Evolutionary conservation across 2,113 vertebrate genomes (phyloP).

Genomic region (Henicopernis longicauda): DNA sequence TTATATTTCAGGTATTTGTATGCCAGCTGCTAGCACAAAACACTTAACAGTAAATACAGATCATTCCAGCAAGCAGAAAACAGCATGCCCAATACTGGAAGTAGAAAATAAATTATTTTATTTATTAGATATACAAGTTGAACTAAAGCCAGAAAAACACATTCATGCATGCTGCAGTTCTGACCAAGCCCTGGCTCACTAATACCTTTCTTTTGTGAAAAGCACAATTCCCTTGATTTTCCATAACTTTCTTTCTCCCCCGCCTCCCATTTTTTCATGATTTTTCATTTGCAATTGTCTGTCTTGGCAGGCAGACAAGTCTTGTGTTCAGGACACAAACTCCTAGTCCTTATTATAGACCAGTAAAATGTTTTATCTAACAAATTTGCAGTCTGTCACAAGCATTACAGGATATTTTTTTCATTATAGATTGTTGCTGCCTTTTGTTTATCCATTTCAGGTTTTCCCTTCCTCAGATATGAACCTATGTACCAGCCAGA

Average conservation of each 20-base stretch:
- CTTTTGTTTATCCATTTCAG: background rate
- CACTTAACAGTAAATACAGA: background rate
- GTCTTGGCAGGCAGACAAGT: background rate
- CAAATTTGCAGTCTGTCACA: background rate
- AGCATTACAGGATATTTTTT: background rate
- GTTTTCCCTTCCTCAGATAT: background rate
- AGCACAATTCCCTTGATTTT: background rate
- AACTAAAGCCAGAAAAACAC: background rate
- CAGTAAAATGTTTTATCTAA: background rate
- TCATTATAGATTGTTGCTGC: background rate
- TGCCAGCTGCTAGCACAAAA: background rate
- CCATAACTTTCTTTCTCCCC: background rate
- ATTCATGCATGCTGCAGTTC: background rate
- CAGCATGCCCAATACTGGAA: background rate
- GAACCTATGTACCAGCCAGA: background rate
- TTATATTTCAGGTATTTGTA: background rate
- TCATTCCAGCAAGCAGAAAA: background rate
- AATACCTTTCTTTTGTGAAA: background rate
- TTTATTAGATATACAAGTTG: background rate
- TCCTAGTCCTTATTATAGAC: background rate
- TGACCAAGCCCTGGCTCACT: background rate
- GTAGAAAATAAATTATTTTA: background rate
- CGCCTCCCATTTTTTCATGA: background rate
- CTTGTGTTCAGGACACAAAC: background rate
- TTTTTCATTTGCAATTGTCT: slow-evolving; percentile 8